phyloP scores from a whole-genome alignment of 1,140 invertebrate genomes.

The Cheumatopsyche charites region DNA sequence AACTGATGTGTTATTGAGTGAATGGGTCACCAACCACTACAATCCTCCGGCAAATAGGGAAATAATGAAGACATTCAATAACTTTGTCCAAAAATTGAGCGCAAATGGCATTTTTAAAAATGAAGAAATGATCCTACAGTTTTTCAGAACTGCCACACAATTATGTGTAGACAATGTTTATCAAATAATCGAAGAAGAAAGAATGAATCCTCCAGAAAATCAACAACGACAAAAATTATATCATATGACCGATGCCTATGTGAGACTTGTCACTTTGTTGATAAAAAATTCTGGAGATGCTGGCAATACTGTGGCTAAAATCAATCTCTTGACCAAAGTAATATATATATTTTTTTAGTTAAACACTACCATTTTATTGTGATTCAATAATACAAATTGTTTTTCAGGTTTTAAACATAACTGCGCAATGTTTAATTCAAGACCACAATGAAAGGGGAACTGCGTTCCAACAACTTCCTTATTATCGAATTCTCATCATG shows the following conservation, averaged over 20 bases:
- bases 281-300: conserved; percentile 95
- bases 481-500: conserved; percentile 97
- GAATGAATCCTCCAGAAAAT: conserved; percentile 55
- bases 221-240: conserved; percentile 90
- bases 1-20: conserved; percentile 89
- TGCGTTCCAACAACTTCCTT: conserved; percentile 96
- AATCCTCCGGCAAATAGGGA: conserved; percentile 74
- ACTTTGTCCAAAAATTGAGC: conserved; percentile 97
- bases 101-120: conserved; percentile 95
- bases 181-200: conserved; percentile 68
- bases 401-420: conserved; percentile 78
- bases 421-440: conserved; percentile 91
- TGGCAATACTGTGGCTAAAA: conserved; percentile 89
- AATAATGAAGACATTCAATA: conserved; percentile 90
- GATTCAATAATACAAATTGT: conserved; percentile 49
- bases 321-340: conserved; percentile 96
- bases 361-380: background rate
- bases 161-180: conserved; percentile 97
- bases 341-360: background rate
- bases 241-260: conserved; percentile 94
- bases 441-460: conserved; percentile 89
- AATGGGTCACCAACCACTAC: conserved; percentile 94
- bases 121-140: conserved; percentile 95
- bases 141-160: conserved; percentile 96
- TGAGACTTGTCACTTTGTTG: conserved; percentile 89